Conservation (phyloP, 2,113 vertebrate genomes). For the Neogobius melanostomus region DNA sequence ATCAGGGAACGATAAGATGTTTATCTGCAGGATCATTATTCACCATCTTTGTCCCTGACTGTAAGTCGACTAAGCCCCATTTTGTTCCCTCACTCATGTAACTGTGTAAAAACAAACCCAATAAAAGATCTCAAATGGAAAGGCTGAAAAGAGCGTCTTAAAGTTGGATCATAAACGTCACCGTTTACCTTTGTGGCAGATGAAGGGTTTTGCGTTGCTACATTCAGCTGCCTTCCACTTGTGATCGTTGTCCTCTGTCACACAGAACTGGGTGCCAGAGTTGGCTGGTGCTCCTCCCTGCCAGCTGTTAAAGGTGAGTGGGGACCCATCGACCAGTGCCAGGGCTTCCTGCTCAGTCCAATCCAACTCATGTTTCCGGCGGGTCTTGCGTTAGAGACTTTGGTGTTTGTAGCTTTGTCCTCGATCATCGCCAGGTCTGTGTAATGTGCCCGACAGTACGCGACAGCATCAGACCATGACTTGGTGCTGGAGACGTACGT, state of each 20-base stretch:
- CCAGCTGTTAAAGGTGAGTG: not conserved
- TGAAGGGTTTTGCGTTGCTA: not conserved
- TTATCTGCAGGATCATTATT: too few species aligned
- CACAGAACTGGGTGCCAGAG: not conserved
- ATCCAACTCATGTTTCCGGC: not conserved
- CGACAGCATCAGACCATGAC: not conserved
- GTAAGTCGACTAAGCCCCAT: too few species aligned
- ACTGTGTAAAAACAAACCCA: too few species aligned
- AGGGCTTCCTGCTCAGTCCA: not conserved
- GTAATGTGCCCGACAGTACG: not conserved
- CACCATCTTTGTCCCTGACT: too few species aligned
- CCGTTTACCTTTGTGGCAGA: not conserved
- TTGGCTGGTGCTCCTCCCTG: not conserved
- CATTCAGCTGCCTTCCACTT: not conserved
- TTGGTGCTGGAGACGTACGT: not conserved
- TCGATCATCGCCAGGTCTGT: not conserved
- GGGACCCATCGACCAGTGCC: not conserved
- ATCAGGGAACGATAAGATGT: too few species aligned
- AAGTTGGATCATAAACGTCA: not conserved
- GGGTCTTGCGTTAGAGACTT: not conserved
- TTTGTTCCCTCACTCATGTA: too few species aligned
- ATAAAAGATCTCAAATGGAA: too few species aligned
- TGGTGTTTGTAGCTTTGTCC: not conserved
- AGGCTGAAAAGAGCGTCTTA: too few species aligned
- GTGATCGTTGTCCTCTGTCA: not conserved